Base-by-base conservation (phyloP, 2,113 vertebrate genomes). In the Pseudorectes ferrugineus region DNA sequence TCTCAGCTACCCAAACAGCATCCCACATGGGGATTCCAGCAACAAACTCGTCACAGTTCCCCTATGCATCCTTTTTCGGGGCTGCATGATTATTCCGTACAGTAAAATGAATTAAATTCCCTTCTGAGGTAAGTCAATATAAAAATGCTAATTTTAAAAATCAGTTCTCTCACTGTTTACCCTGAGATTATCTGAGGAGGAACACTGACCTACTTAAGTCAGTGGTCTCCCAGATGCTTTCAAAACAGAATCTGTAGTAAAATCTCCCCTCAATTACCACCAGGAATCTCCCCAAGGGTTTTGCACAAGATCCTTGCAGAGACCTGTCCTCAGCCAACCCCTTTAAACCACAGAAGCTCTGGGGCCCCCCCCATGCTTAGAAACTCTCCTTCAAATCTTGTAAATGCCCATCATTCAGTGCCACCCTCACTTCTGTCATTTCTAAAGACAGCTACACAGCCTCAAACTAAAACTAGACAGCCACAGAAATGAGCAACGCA, bases 401-500 rank as follows among this genome's bases (percentile, higher is more conserved):
- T 40, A 61, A 72, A 78, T 26, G 42, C 28, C 28, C 65, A 66
- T 49, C 61, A 58, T 11, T 87, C 25, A 22, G 46, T 36, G 68
- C 24, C 1, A 2, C 7, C 11, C 23, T 75, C 48, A 16, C 15
- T 42, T 55, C 31, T 63, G 79, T 36, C 3, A 21, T 48, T 63
- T 38, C 20, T 35, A 31, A 62, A 12, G 40, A 33, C 26, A 88
- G 29, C 6, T 19, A 18, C 21, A 19, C 21, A 43, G 43, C 29
- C 61, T n/a, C 35, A 58, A 18, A 51, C 26, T 23, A 59, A 46
- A 92, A 73, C 18, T 22, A 24, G 24, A n/a, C 16, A 87, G 61
- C 10, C 45, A 73, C 24, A 6, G 22, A 33, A 12, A 65, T 12
- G 13, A 62, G 42, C n/a, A 77, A 12, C 3, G 0, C 1, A 11